Base-by-base conservation (phyloP, 2,888 invertebrate genomes). In the Spodoptera littoralis region DNA sequence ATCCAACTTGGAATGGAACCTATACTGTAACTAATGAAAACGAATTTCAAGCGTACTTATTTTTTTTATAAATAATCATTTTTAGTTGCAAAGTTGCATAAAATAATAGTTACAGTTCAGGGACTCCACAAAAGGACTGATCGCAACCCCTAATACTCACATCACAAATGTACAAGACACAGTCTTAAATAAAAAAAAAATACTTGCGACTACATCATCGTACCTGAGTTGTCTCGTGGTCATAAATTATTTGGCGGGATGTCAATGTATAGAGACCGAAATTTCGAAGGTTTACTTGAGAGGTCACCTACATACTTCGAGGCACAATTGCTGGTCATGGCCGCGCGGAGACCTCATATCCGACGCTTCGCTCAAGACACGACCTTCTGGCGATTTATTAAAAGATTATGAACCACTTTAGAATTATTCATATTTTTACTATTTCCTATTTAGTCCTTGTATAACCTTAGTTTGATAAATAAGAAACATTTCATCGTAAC, bases 231-330 rank as follows among this genome's bases (percentile, higher is more conserved):
- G 36, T 42, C 36, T 58, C 54, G 36, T 60, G 60, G 53, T 70
- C 74, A 52, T 50, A 43, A 65, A 85, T 84, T 80, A 82, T 83
- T 81, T 84, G 71, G 81, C 77, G 77, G 80, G 83, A 88, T 86
- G 88, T 88, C 89, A 91, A 88, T 89, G 87, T 83, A 81, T 81
- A 82, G 88, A 86, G 79, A 80, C 83, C 87, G 86, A 90, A 93
- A 90, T 88, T 84, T 83, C 84, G 90, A 91, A 89, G 92, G 91
- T 90, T 85, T 66, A 79, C 74, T 76, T 73, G 74, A 86, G 88
- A 94, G 94, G 94, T 93, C 92, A 93, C 92, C 92, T 92, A 92
- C 92, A 91, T 93, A 89, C 90, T 88, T 82, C 84, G 85, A 84
- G 83, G 81, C 83, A 82, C 80, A 80, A 79, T 79, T 80, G 80